Percentiles rank a stretch among this genome's conserved stretches.
phyloP scores from a whole-genome alignment of 92 coral and sea anemone genomes.

The Paragorgia papillata region DNA sequence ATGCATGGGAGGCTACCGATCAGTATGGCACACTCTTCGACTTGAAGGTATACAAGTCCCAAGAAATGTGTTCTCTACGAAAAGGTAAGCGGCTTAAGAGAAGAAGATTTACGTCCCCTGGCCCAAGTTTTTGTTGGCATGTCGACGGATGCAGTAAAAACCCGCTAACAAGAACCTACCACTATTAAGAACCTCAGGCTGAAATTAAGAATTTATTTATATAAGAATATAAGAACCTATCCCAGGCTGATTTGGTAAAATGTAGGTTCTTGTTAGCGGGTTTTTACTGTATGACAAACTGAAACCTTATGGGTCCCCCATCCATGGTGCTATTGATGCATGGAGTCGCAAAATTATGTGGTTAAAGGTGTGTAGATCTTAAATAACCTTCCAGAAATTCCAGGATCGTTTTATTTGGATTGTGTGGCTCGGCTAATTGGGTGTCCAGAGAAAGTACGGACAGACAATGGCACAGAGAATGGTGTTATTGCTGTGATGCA shows the following conservation, averaged over 20 bases:
- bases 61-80: constrained; percentile 45
- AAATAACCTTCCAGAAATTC: constrained; percentile 13
- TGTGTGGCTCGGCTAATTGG: background rate
- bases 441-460: constrained; percentile 16
- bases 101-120: constrained; percentile 45
- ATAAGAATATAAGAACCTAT: too few species aligned
- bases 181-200: too few species aligned
- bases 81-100: constrained; percentile 46
- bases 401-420: constrained; percentile 12
- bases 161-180: too few species aligned
- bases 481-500: constrained; percentile 17
- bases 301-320: too few species aligned
- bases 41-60: constrained; percentile 56
- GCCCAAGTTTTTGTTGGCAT: constrained; percentile 51
- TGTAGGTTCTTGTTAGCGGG: too few species aligned
- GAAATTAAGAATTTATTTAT: too few species aligned
- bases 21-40: constrained; percentile 58
- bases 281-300: too few species aligned
- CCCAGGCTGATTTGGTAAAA: too few species aligned
- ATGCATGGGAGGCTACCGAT: constrained; percentile 49
- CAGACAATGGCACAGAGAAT: constrained; percentile 31
- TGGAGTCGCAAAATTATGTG: constrained; percentile 27
- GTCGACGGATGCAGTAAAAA: too few species aligned
- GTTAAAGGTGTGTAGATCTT: constrained; percentile 19
- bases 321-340: constrained; percentile 11